phyloP scores from a whole-genome alignment of 2,888 invertebrate species.

The Steromphala cineraria region DNA sequence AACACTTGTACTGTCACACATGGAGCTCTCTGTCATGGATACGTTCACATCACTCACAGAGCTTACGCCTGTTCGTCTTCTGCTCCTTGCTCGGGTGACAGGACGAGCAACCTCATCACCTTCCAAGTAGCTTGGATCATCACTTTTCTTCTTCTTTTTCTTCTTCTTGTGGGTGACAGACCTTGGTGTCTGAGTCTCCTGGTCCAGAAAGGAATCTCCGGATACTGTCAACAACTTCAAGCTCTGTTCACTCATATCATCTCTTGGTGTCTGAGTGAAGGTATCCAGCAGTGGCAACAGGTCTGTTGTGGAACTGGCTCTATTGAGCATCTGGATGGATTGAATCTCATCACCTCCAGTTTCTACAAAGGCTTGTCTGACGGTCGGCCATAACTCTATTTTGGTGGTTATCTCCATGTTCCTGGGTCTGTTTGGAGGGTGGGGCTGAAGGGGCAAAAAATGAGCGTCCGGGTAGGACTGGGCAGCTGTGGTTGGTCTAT shows the following conservation, averaged over 20 bases:
- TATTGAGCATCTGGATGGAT: background rate
- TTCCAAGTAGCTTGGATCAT: background rate
- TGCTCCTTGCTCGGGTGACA: background rate
- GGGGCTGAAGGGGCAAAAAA: background rate
- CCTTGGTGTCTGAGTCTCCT: slow-evolving; percentile 7
- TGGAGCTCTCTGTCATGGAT: background rate
- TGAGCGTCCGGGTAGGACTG: background rate
- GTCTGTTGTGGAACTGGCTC: slow-evolving; percentile 4
- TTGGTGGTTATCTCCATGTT: background rate
- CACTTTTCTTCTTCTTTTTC: background rate
- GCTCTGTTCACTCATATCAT: background rate
- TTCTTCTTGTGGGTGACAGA: background rate
- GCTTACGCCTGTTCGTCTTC: background rate
- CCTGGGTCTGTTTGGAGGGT: background rate
- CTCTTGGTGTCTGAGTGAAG: slow-evolving; percentile 2
- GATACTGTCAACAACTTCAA: background rate
- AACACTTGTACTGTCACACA: background rate
- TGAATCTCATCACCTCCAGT: background rate
- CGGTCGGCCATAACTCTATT: background rate
- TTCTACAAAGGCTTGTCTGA: background rate
- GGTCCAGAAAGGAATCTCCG: background rate
- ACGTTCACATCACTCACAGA: background rate
- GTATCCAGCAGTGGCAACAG: background rate
- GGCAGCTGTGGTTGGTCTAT: background rate
- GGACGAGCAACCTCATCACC: background rate